Conservation (phyloP, 2,113 vertebrate species). For the Callionymus lyra region DNA sequence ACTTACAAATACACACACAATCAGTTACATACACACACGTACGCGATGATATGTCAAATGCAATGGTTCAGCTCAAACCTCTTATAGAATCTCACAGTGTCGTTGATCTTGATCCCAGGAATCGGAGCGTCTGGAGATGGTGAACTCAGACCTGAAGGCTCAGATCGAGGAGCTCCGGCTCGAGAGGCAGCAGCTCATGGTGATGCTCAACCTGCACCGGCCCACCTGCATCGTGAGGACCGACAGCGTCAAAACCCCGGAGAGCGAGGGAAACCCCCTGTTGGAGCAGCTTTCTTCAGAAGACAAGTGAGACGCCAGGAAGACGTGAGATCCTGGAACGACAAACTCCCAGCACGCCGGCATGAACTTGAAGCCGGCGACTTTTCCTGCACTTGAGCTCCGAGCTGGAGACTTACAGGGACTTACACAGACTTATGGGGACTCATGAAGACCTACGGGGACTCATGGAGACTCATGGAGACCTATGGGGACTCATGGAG, state of each 20-base stretch:
- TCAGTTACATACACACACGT: too few species aligned
- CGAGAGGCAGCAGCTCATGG: conserved; percentile 88
- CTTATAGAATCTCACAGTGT: too few species aligned
- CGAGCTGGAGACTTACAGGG: conserved; percentile 45
- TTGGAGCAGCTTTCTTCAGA: conserved; percentile 78
- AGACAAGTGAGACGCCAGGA: conserved; percentile 49
- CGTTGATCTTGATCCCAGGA: conserved; percentile 73
- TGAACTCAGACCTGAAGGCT: conserved; percentile 88
- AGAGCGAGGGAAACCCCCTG: conserved; percentile 77
- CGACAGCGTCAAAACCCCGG: conserved; percentile 85
- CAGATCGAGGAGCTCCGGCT: conserved; percentile 93
- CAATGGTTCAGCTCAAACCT: too few species aligned
- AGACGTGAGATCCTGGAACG: not conserved
- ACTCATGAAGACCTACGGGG: too few species aligned
- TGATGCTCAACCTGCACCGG: conserved; percentile 89
- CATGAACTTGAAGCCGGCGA: conserved; percentile 32
- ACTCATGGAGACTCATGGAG: too few species aligned
- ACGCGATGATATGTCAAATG: too few species aligned
- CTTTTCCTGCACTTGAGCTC: conserved; percentile 58
- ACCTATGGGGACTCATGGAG: too few species aligned
- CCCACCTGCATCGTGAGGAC: conserved; percentile 92
- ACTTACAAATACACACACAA: too few species aligned
- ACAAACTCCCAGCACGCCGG: conserved; percentile 6
- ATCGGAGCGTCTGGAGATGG: conserved; percentile 87
- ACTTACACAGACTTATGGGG: too few species aligned